Base-by-base conservation (phyloP, 35 echinoderm and acorn worm genomes). In the Holothuria glaberrima region DNA sequence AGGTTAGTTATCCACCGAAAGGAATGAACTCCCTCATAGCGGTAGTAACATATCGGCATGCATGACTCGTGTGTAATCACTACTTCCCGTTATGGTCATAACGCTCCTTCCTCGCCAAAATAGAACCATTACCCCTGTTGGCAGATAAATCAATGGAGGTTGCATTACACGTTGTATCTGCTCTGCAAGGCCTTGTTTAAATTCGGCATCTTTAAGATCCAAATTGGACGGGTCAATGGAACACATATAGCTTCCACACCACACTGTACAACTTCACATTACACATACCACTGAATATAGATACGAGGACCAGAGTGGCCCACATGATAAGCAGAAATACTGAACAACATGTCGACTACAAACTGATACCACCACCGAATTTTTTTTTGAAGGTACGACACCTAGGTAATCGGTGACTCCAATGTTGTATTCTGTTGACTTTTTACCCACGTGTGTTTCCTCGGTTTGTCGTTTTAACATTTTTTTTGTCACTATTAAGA, bases 361-460 rank as follows among this genome's bases (percentile, higher is more conserved):
- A 30, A 82, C 50, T 82, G 79, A 82, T 48, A 82, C 48, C 79
- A 82, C 79, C 79, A 82, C 71, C 71, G 44, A 75, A 32, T 27
- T 57, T 82, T 82, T 82, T 82, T 82, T 82, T 50, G 48, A 82
- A 82, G 79, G 79, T 82, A 82, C 79, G 46, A 82, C 79, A 82
- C 79, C 79, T 57, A 82, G 79, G 79, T 82, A 82, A 82, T 50
- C 44, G 79, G 79, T 60, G 79, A 82, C 80, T 84, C 80, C 80
- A 61, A 84, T 62, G 80, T 16, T 84, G 80, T 84, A 84, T 84
- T 62, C 52, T 61, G 30, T 84, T 24, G 52, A 33, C 80, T 84
- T 61, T 32, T 84, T 84, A 84, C 80, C 80, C 80, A 60, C 30
- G 80, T 63, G 80, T 84, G 80, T 84, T 48, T 84, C 80, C 80